Conservation (phyloP, 2,113 vertebrate species). For the Podarcis raffonei region DNA sequence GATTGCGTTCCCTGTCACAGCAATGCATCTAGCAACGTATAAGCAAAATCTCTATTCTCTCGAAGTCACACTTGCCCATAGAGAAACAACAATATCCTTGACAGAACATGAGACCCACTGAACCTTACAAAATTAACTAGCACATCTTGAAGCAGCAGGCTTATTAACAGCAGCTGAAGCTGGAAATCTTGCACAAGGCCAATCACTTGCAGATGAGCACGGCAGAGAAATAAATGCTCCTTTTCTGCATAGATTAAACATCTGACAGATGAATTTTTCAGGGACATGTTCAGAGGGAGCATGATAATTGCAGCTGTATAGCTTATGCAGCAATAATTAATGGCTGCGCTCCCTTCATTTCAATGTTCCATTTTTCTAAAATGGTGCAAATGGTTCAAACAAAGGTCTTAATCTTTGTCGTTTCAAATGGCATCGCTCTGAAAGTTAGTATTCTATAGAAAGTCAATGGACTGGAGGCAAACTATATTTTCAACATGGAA, state of each 20-base stretch:
- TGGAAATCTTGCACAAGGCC: slow-evolving; percentile 52
- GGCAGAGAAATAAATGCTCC: slow-evolving; percentile 30
- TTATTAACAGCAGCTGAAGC: slow-evolving; percentile 61
- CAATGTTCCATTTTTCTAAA: slow-evolving; percentile 47
- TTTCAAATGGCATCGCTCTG: slow-evolving; percentile 23
- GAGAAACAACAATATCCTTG: slow-evolving; percentile 40
- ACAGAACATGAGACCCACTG: slow-evolving; percentile 32
- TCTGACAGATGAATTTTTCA: slow-evolving; percentile 42
- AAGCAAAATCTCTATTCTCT: slow-evolving; percentile 2
- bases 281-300: slow-evolving; percentile 12
- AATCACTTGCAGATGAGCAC: slow-evolving; percentile 33
- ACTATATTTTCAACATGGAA: slow-evolving; percentile 50
- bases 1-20: not conserved
- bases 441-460: slow-evolving; percentile 32
- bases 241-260: slow-evolving; percentile 30
- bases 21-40: slow-evolving; percentile 23
- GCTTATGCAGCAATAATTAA: slow-evolving; percentile 53
- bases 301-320: slow-evolving; percentile 60
- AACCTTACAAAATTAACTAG: slow-evolving; percentile 47
- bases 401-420: slow-evolving; percentile 42
- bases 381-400: slow-evolving; percentile 37
- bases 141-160: slow-evolving; percentile 40
- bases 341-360: slow-evolving; percentile 23
- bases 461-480: slow-evolving; percentile 37
- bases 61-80: slow-evolving; percentile 46